Percentiles rank a stretch among this genome's conserved stretches.
phyloP scores from a whole-genome alignment of 1,140 invertebrate genomes.

The Lasioglossum albipes region DNA sequence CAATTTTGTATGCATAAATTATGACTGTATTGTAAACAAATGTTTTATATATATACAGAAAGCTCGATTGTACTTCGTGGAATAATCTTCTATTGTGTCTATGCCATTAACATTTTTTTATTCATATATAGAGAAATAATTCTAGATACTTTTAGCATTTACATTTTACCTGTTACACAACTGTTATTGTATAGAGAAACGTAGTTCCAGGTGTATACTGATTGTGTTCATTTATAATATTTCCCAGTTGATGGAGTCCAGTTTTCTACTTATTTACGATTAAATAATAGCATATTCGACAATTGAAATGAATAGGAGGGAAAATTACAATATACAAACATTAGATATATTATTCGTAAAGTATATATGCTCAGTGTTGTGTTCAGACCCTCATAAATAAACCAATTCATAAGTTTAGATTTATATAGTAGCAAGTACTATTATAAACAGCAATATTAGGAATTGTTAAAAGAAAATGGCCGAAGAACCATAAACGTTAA shows the following conservation, averaged over 20 bases:
- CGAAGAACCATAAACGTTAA: background rate
- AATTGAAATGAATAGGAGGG: constrained; percentile 1
- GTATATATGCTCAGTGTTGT: constrained; percentile 27
- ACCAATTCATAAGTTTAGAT: constrained; percentile 2
- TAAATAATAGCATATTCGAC: background rate
- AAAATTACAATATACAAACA: background rate
- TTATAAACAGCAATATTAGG: background rate
- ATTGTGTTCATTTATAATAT: background rate
- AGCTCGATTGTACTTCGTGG: background rate
- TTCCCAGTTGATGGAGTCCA: background rate
- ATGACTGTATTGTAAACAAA: background rate
- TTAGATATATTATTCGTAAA: background rate
- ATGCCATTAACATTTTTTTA: background rate
- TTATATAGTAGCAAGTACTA: background rate
- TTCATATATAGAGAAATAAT: background rate
- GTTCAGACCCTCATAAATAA: constrained; percentile 18
- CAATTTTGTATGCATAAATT: constrained; percentile 34
- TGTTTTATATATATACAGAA: background rate
- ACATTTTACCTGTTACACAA: background rate
- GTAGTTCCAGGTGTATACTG: background rate
- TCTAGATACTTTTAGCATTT: background rate
- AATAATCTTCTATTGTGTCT: constrained; percentile 1
- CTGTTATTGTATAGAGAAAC: background rate
- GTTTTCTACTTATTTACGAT: constrained; percentile 10
- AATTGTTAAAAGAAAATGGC: too few species aligned